A percentile compares a stretch with the other conserved stretches of the same genome.
Conservation (phyloP, 2,888 invertebrate genomes). For the Amphipoea oculea region DNA sequence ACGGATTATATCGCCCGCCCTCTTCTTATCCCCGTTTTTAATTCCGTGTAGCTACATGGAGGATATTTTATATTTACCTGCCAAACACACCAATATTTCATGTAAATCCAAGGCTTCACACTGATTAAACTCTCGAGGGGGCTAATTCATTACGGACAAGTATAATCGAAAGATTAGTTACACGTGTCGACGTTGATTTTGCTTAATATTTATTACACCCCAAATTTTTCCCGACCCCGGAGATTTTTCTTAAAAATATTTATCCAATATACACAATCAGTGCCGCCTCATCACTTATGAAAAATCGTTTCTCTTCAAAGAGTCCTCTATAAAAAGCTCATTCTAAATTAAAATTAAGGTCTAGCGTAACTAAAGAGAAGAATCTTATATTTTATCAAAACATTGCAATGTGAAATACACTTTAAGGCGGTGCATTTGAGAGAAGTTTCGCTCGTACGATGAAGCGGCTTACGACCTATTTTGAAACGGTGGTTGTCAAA, state of each 20-base stretch:
- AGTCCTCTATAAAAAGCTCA: constrained; percentile 89
- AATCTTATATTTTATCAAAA: constrained; percentile 75
- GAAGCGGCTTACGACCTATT: constrained; percentile 77
- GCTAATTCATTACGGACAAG: constrained; percentile 75
- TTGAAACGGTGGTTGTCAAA: constrained; percentile 81
- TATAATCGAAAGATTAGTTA: constrained; percentile 86
- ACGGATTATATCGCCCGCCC: constrained; percentile 67
- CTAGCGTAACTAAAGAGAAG: constrained; percentile 84
- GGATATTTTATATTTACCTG: constrained; percentile 69
- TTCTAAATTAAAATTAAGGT: constrained; percentile 90
- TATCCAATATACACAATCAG: constrained; percentile 89
- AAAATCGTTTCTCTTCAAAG: constrained; percentile 87
- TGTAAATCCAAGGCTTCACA: constrained; percentile 69
- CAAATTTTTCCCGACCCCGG: constrained; percentile 80
- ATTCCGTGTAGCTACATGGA: constrained; percentile 57
- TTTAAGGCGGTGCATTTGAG: constrained; percentile 66
- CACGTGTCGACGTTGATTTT: constrained; percentile 86
- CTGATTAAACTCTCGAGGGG: constrained; percentile 76
- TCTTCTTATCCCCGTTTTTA: constrained; percentile 63
- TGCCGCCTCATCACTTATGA: constrained; percentile 90
- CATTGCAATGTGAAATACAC: constrained; percentile 68
- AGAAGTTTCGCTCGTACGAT: constrained; percentile 66
- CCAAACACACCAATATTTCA: constrained; percentile 71
- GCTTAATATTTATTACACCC: constrained; percentile 83
- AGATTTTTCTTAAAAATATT: constrained; percentile 87